These are phyloP conservation scores for Esperia sulphurella DNA, from an alignment of 2,888 invertebrate species.

Conservation along the genomic window DNA sequence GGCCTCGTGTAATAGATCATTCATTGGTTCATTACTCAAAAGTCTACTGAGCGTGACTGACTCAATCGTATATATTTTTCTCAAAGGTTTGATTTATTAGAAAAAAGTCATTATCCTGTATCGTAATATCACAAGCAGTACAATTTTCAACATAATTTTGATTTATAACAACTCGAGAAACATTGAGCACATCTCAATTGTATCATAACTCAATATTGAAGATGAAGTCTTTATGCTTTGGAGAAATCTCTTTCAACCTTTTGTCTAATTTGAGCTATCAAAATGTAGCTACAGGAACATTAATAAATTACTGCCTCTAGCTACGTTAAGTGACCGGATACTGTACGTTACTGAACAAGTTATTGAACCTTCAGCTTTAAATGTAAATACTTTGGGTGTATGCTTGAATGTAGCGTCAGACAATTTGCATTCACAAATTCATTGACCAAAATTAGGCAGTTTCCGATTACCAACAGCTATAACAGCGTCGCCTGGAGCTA, in stretches of 20 bases:
- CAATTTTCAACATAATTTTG: conserved; percentile 18
- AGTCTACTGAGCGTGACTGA: too few relatives aligned
- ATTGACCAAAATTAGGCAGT: conserved; percentile 73
- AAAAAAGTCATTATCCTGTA: background rate
- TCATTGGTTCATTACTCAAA: too few relatives aligned
- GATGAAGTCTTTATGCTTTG: conserved; percentile 55
- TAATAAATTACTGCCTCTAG: conserved; percentile 70
- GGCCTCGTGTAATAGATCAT: too few relatives aligned
- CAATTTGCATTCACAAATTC: conserved; percentile 70
- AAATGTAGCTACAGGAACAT: conserved; percentile 58
- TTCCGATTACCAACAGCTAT: conserved; percentile 66
- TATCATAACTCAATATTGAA: conserved; percentile 43
- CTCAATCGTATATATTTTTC: too few relatives aligned
- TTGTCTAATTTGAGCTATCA: conserved; percentile 67
- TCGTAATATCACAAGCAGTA: background rate
- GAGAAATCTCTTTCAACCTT: conserved; percentile 52
- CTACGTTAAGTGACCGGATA: conserved; percentile 67
- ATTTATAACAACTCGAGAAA: conserved; percentile 28
- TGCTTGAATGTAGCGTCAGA: conserved; percentile 14
- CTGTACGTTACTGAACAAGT: conserved; percentile 32
- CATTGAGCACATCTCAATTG: conserved; percentile 37
- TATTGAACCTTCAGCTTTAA: conserved; percentile 19
- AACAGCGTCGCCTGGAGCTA: conserved; percentile 56
- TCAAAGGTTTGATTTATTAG: too few relatives aligned
- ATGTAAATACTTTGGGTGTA: conserved; percentile 17